Conservation (phyloP, 2,113 vertebrate species). For the Daubentonia madagascariensis region DNA sequence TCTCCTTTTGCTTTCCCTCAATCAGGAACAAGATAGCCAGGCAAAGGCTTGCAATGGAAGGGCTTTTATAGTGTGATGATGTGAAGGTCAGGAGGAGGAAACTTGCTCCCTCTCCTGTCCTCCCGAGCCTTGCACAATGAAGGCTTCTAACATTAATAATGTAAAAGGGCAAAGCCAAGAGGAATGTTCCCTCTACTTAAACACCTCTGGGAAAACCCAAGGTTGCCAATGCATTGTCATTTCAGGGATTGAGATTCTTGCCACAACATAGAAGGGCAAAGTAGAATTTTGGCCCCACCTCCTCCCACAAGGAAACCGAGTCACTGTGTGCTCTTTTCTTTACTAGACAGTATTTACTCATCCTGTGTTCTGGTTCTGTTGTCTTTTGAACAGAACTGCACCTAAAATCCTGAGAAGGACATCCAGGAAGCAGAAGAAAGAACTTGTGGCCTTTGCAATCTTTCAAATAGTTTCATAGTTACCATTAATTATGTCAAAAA, state of each 20-base stretch:
- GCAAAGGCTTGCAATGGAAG: background rate
- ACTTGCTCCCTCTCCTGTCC: background rate
- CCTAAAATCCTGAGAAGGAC: background rate
- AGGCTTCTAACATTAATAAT: constrained; percentile 29
- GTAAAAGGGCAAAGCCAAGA: constrained; percentile 52
- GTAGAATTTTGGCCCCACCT: background rate
- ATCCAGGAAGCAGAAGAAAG: background rate
- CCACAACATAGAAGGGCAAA: background rate
- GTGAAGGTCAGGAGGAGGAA: constrained; percentile 2
- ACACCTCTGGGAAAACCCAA: background rate
- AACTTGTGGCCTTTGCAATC: background rate
- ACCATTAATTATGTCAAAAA: background rate
- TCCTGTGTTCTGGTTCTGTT: background rate
- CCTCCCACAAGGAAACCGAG: background rate
- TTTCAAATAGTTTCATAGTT: background rate
- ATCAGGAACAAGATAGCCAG: background rate
- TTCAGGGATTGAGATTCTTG: constrained; percentile 42
- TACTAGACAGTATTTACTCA: background rate
- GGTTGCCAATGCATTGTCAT: background rate
- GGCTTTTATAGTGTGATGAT: background rate
- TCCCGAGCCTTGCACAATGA: background rate
- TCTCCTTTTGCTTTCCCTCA: background rate
- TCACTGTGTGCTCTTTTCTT: background rate
- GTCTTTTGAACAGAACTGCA: background rate
- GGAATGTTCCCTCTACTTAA: constrained; percentile 29